These are phyloP conservation scores for Silvanus unidentatus DNA, from an alignment of 2,888 invertebrate species.

Conservation along the genomic window DNA sequence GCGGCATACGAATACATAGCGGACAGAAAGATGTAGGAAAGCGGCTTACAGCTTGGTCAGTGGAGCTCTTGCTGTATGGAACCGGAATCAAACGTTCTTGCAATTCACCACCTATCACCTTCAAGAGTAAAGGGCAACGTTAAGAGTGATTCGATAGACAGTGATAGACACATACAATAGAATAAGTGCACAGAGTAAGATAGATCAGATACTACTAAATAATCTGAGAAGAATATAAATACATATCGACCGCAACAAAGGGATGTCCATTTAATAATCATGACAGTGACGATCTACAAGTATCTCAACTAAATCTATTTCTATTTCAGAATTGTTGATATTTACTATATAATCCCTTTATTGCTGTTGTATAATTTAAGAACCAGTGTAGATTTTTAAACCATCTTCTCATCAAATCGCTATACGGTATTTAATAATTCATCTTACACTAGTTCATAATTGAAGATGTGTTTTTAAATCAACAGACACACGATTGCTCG, in stretches of 20 bases:
- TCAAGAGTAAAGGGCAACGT: slow-evolving; percentile 86
- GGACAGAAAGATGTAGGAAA: slow-evolving; percentile 54
- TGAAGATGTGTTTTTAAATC: slow-evolving; percentile 33
- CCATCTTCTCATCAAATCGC: not conserved
- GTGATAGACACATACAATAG: slow-evolving; percentile 49
- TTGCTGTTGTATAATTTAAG: too few relatives aligned
- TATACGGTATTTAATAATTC: not conserved
- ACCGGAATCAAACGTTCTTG: slow-evolving; percentile 99
- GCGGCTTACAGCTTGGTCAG: slow-evolving; percentile 99
- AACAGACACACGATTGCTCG: slow-evolving; percentile 48
- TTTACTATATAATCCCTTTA: too few relatives aligned
- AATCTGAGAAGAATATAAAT: slow-evolving; percentile 34
- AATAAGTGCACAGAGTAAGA: slow-evolving; percentile 47
- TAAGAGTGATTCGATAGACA: slow-evolving; percentile 62
- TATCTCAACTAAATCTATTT: too few relatives aligned
- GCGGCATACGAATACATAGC: slow-evolving; percentile 47
- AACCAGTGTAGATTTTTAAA: not conserved
- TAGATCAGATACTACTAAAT: slow-evolving; percentile 52
- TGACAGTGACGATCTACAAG: too few relatives aligned
- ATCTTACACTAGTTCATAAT: not conserved
- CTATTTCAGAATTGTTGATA: too few relatives aligned
- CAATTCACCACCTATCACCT: slow-evolving; percentile 99
- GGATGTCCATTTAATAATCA: not conserved
- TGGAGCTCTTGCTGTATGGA: slow-evolving; percentile 99
- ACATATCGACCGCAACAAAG: not conserved